Evolutionary conservation across 1,140 invertebrate genomes (phyloP), one percentile per base, ranked within the genome.

Genomic region (Samia ricini): DNA sequence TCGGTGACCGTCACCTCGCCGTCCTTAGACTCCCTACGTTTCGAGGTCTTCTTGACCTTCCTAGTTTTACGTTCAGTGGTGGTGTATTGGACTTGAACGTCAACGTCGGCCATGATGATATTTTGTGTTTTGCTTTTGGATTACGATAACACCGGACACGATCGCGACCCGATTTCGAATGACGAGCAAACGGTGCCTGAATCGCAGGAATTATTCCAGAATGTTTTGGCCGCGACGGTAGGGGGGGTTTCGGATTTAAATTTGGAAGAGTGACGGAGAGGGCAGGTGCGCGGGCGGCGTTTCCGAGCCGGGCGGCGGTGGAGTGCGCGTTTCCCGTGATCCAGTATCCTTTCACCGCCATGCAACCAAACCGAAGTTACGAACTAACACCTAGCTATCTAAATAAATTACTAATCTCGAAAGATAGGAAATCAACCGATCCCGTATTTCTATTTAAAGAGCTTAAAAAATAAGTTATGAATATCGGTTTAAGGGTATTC

Each of bases 11-110:
- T 95, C 84, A 96, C 94, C 87, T 96, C 95, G 71, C 94, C 94
- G 83, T 94, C 93, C 81, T 94, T 92, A 73, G 93, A 94, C 84
- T 96, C 95, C 88, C 95, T 93, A 81, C 95, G 93, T 84, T 95
- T 96, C 64, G 94, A 95, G 73, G 94, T 93, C 91, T 97, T 97
- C 92, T 96, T 97, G 91, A 96, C 95, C 93, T 97, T 97, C 90
- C 95, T 95, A 85, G 95, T 95, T 91, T 96, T 96, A 88, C 95
- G 94, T 92, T 96, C 95, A 72, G 95, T 95, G 77, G 95, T 94
- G 79, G 94, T 94, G 88, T 93, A 95, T 91, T 96, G 95, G 92
- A 95, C 95, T 92, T 94, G 93, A 64, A 95, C 93, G 90, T 97
- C 96, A 83, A 96, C 95, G 92, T 97, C 96, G 88, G 95, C 95